Percentiles rank a stretch among this genome's conserved stretches.
These are phyloP conservation scores for Pogonus chalceus DNA, from an alignment of 1,140 invertebrate species.

Conservation along the genomic window DNA sequence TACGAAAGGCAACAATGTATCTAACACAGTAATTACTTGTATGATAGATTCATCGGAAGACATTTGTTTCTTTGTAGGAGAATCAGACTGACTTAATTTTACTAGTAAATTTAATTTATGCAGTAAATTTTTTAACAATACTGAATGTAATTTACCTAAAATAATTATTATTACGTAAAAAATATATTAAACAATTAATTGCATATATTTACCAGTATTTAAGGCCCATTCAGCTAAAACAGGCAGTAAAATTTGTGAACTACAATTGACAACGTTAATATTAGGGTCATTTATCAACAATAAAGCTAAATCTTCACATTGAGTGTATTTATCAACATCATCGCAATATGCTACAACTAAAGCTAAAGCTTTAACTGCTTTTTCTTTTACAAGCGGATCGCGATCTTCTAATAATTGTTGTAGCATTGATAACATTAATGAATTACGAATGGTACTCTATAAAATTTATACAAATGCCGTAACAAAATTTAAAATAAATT, in stretches of 20 bases:
- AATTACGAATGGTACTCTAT: conserved; percentile 52
- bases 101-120: conserved; percentile 24
- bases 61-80: conserved; percentile 21
- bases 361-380: conserved; percentile 53
- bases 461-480: background rate
- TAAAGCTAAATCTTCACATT: conserved; percentile 49
- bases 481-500: background rate
- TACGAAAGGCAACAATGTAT: conserved; percentile 41
- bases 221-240: conserved; percentile 55
- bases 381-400: conserved; percentile 51
- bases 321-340: conserved; percentile 57
- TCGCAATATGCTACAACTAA: conserved; percentile 53
- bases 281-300: conserved; percentile 43
- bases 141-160: conserved; percentile 19
- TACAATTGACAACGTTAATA: conserved; percentile 39
- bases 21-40: conserved; percentile 33
- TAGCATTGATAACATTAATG: conserved; percentile 61
- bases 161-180: no score
- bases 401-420: conserved; percentile 68
- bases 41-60: conserved; percentile 23
- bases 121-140: conserved; percentile 26
- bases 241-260: conserved; percentile 39
- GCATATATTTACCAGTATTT: conserved; percentile 21
- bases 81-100: conserved; percentile 22
- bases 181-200: no score